Conservation (phyloP, 2,113 vertebrate species). For the Sinosuthora webbiana region DNA sequence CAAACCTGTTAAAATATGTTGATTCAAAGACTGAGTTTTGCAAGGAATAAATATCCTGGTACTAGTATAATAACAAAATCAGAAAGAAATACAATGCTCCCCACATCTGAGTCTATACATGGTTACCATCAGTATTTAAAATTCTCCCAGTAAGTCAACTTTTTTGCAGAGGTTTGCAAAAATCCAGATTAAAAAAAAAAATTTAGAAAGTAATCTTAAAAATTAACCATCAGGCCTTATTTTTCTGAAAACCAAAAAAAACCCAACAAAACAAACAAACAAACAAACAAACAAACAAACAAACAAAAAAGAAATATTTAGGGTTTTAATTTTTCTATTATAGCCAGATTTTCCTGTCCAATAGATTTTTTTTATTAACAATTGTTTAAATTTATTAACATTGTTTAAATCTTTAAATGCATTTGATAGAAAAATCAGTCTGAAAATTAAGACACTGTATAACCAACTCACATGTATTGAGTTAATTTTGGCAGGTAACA, state of each 20-base stretch:
- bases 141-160: not conserved
- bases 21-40: not conserved
- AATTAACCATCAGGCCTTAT: not conserved
- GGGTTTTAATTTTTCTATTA: not conserved
- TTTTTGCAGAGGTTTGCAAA: not conserved
- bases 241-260: not conserved
- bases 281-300: too few species aligned
- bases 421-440: conserved; percentile 2
- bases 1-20: not conserved
- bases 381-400: not conserved
- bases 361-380: not conserved
- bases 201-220: fast-evolving
- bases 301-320: not conserved
- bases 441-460: not conserved
- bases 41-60: not conserved
- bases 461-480: not conserved
- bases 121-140: not conserved
- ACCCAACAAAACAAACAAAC: too few species aligned
- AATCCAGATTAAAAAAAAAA: not conserved
- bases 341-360: not conserved
- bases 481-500: conserved; percentile 14
- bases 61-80: not conserved
- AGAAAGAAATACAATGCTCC: not conserved
- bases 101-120: not conserved
- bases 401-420: not conserved